phyloP scores from a whole-genome alignment of 1,140 invertebrate species.

The Aphaenogaster ashmeadi region DNA sequence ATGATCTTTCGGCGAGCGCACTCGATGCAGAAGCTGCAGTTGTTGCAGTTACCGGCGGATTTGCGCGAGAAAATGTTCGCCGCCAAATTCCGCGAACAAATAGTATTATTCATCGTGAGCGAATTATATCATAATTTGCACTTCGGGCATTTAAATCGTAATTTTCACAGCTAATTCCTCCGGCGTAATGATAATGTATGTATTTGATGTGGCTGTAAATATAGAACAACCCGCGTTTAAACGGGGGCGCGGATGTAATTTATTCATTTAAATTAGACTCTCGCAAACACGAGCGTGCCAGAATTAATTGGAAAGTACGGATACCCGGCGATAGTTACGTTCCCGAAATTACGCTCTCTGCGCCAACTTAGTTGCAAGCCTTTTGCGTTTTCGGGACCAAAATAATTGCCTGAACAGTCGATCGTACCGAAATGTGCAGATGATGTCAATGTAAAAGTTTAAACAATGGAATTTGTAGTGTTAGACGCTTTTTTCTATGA shows the following conservation, averaged over 20 bases:
- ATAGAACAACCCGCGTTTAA: slow-evolving; percentile 73
- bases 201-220: slow-evolving; percentile 72
- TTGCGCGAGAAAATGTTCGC: slow-evolving; percentile 7
- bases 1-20: slow-evolving; percentile 38
- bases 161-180: slow-evolving; percentile 66
- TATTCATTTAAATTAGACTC: slow-evolving; percentile 77
- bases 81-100: slow-evolving; percentile 44
- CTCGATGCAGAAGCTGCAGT: slow-evolving; percentile 16
- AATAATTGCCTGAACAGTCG: slow-evolving; percentile 48
- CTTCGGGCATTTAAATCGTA: slow-evolving; percentile 73
- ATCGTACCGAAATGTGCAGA: slow-evolving; percentile 18
- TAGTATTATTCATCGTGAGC: slow-evolving; percentile 60
- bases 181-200: slow-evolving; percentile 69
- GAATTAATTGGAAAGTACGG: slow-evolving; percentile 75
- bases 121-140: slow-evolving; percentile 76
- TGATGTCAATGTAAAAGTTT: slow-evolving; percentile 19
- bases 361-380: slow-evolving; percentile 54
- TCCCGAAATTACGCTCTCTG: slow-evolving; percentile 53
- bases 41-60: slow-evolving; percentile 21
- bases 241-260: slow-evolving; percentile 72
- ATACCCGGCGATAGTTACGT: slow-evolving; percentile 54
- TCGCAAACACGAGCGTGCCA: slow-evolving; percentile 61
- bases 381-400: slow-evolving; percentile 44
- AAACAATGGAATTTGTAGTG: slow-evolving; percentile 6
- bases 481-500: background rate